Evolutionary conservation across 2,888 invertebrate genomes (phyloP).

Genomic region (Cerastis leucographa): DNA sequence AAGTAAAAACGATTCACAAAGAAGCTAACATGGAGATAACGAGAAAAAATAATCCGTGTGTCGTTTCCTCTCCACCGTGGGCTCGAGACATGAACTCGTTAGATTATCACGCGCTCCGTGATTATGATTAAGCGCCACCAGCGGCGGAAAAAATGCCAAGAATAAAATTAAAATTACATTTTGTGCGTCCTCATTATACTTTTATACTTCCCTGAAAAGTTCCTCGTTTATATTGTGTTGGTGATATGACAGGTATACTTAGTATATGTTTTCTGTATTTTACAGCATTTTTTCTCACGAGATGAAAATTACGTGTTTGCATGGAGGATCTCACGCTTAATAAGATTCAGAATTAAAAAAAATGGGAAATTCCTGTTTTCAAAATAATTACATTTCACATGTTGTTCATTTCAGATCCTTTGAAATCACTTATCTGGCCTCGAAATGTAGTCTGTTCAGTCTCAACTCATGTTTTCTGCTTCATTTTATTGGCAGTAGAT

Average conservation of each 20-base stretch:
- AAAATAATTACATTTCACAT: too few species aligned
- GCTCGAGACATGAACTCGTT: conserved; percentile 65
- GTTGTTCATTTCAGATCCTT: too few species aligned
- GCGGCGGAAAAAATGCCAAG: conserved; percentile 76
- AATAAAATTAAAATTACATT: conserved; percentile 85
- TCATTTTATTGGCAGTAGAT: too few species aligned
- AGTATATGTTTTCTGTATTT: conserved; percentile 2
- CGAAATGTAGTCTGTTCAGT: too few species aligned
- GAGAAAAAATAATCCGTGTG: conserved; percentile 77
- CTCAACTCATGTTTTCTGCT: too few species aligned
- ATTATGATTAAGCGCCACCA: conserved; percentile 84
- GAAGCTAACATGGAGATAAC: conserved; percentile 69
- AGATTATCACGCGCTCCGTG: conserved; percentile 83
- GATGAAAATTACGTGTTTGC: too few species aligned
- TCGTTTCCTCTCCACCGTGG: conserved; percentile 81
- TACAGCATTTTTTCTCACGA: neutral
- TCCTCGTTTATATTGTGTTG: conserved; percentile 57
- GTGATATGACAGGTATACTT: conserved; percentile 17
- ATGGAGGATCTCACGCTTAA: too few species aligned
- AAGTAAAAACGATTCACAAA: conserved; percentile 74
- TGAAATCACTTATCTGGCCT: too few species aligned
- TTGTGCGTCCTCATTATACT: conserved; percentile 76
- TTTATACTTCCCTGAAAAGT: conserved; percentile 69
- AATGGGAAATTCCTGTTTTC: too few species aligned
- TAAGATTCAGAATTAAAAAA: too few species aligned